phyloP scores from a whole-genome alignment of 1,140 invertebrate genomes.

The Ruditapes philippinarum region DNA sequence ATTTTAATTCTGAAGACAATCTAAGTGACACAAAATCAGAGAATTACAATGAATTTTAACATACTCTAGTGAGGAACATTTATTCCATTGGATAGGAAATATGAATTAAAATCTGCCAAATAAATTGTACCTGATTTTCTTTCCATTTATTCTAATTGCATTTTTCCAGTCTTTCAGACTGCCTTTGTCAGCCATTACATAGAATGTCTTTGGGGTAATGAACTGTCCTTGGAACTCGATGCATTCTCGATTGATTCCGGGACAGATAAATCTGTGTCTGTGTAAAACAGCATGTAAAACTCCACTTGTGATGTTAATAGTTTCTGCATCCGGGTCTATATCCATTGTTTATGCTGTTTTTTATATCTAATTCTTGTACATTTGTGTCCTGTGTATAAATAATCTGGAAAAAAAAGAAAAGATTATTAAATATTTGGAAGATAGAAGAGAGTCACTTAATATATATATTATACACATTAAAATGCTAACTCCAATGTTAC shows the following conservation, averaged over 20 bases:
- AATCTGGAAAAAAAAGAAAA: neutral
- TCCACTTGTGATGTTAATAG: constrained; percentile 85
- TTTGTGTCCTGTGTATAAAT: neutral
- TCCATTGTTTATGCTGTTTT: neutral
- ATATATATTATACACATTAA: too few relatives aligned
- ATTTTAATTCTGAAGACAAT: too few relatives aligned
- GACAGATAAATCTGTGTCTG: constrained; percentile 86
- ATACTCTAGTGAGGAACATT: too few relatives aligned
- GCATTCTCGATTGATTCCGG: constrained; percentile 87
- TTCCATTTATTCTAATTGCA: constrained; percentile 86
- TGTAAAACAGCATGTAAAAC: constrained; percentile 84
- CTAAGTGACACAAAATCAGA: too few relatives aligned
- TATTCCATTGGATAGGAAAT: too few relatives aligned
- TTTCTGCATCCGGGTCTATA: constrained; percentile 51
- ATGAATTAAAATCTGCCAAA: too few relatives aligned
- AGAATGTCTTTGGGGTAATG: constrained; percentile 86
- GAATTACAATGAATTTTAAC: too few relatives aligned
- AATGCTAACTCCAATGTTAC: too few relatives aligned
- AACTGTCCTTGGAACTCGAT: constrained; percentile 85
- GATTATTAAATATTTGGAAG: too few relatives aligned
- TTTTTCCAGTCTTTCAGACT: constrained; percentile 88
- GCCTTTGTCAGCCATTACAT: constrained; percentile 86
- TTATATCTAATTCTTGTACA: neutral
- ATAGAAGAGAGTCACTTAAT: too few relatives aligned
- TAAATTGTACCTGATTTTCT: constrained; percentile 58